A percentile compares a stretch with the other conserved stretches of the same genome.
Evolutionary conservation across 2,797 vertebrate genomes (phyloP).

Genomic region (Cygnus olor): DNA sequence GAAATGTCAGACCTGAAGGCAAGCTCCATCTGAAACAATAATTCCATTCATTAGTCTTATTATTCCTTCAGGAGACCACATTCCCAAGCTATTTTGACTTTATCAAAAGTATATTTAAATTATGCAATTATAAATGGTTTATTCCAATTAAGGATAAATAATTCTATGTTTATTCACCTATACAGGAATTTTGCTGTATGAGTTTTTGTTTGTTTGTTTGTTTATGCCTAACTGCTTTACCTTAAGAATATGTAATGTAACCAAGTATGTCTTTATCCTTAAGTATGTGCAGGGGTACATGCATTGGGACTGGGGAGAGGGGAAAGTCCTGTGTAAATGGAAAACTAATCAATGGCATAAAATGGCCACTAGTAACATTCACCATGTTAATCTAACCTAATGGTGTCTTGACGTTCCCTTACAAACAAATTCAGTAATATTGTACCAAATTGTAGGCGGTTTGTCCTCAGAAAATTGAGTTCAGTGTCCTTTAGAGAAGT

Average conservation of each 20-base stretch:
- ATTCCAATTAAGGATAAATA: neutral
- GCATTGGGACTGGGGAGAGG: fast-evolving
- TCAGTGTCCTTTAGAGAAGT: neutral
- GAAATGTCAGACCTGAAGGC: neutral
- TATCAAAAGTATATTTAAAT: neutral
- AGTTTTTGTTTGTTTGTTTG: neutral
- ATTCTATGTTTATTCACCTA: neutral
- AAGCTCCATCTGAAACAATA: neutral
- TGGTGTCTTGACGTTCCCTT: neutral
- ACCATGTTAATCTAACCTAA: neutral
- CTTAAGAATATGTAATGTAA: neutral
- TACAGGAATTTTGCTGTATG: neutral
- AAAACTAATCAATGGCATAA: neutral
- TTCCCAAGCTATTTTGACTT: neutral
- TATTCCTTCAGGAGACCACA: neutral
- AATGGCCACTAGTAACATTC: neutral
- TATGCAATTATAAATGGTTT: neutral
- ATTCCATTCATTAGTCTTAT: neutral
- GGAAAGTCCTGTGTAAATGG: neutral
- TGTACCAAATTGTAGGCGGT: neutral
- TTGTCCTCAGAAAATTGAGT: neutral
- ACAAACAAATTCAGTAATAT: neutral
- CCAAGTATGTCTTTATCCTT: neutral
- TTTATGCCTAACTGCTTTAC: neutral
- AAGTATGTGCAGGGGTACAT: neutral